Evolutionary conservation across 2,113 vertebrate genomes (phyloP).

Genomic region (Dascyllus trimaculatus): DNA sequence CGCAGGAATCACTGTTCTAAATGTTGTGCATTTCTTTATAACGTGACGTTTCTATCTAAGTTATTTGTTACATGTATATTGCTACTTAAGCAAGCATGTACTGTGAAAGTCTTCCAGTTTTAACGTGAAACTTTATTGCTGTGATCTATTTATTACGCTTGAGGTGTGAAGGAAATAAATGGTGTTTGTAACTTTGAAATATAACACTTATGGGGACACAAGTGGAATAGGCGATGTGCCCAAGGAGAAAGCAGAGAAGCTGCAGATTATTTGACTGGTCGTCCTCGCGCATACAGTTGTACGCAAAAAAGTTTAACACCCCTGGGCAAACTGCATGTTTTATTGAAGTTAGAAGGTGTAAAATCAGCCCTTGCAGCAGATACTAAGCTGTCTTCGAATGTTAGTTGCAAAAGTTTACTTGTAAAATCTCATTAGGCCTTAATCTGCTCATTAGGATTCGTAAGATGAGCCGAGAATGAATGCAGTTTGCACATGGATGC

Average conservation of each 20-base stretch:
- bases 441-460: neutral
- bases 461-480: neutral
- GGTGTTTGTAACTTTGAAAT: constrained; percentile 25
- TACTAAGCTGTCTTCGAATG: no score
- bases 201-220: constrained; percentile 42
- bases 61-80: constrained; percentile 70
- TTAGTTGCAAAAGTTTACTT: no score
- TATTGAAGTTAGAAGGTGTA: neutral
- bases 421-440: neutral
- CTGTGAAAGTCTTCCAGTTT: constrained; percentile 81
- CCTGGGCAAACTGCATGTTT: neutral
- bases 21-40: constrained; percentile 59
- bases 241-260: constrained; percentile 8
- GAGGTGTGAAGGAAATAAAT: constrained; percentile 28
- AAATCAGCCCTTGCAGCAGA: neutral
- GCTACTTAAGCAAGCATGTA: constrained; percentile 78
- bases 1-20: constrained; percentile 71
- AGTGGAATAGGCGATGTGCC: constrained; percentile 32
- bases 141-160: constrained; percentile 65
- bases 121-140: constrained; percentile 67
- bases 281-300: constrained; percentile 16
- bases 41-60: constrained; percentile 69
- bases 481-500: constrained; percentile 21
- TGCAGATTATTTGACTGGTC: neutral
- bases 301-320: neutral